A percentile compares a stretch with the other conserved stretches of the same genome.
phyloP scores from a whole-genome alignment of 2,113 vertebrate species.

The mouse (Mus musculus) region DNA sequence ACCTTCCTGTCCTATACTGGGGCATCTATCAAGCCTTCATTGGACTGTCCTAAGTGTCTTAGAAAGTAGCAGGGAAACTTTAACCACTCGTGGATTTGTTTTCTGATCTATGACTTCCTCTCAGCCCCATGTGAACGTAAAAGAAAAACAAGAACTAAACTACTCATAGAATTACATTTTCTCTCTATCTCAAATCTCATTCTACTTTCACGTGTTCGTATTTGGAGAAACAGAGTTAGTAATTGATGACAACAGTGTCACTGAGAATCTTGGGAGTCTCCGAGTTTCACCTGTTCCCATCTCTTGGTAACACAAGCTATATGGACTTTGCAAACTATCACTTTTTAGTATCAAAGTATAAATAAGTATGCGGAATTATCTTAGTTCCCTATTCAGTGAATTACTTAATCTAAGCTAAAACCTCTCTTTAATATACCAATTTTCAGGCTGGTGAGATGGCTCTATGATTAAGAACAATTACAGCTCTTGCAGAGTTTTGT shows the following conservation, averaged over 20 bases:
- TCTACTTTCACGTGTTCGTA: neutral
- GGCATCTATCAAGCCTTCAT: too few species aligned
- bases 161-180: neutral
- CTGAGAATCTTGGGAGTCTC: neutral
- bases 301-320: neutral
- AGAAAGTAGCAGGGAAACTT: neutral
- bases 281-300: neutral
- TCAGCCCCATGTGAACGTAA: neutral
- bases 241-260: neutral
- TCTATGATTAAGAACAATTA: neutral
- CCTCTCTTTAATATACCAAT: neutral
- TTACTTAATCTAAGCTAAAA: neutral
- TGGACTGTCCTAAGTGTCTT: neutral
- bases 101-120: neutral
- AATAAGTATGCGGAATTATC: neutral
- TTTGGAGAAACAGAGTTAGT: neutral
- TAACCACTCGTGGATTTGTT: neutral
- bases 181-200: neutral
- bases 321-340: neutral
- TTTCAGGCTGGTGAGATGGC: neutral
- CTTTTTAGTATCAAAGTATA: neutral
- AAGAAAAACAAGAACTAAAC: slow-evolving; percentile 22
- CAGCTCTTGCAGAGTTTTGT: neutral
- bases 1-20: too few species aligned
- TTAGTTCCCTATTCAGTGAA: neutral